A percentile compares a stretch with the other conserved stretches of the same genome.
Conservation (phyloP, 2,888 invertebrate genomes). For the Eudemis profundana region DNA sequence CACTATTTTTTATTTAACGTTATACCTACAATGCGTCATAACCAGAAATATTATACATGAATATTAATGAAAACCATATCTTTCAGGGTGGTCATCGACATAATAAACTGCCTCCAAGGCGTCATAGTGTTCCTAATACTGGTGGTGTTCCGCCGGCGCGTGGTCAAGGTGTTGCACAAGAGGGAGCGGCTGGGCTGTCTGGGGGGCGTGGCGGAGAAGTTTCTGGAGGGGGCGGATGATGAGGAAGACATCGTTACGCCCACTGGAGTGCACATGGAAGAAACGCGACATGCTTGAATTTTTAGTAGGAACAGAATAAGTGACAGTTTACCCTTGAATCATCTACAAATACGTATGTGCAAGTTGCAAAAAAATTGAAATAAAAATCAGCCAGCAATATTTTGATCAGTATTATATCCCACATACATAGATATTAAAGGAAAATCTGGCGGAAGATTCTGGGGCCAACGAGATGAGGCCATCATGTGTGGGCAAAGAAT, state of each 20-base stretch:
- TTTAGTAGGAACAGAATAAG: background rate
- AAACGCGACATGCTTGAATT: background rate
- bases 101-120: conserved; percentile 66
- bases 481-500: too few species aligned
- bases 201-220: background rate
- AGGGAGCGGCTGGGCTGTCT: conserved; percentile 7
- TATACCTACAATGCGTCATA: too few species aligned
- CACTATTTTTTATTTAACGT: too few species aligned
- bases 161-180: conserved; percentile 45
- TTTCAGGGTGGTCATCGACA: conserved; percentile 24
- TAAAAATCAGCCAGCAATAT: too few species aligned
- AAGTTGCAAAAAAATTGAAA: too few species aligned
- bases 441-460: too few species aligned
- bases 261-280: conserved; percentile 13
- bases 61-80: background rate
- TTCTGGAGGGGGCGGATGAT: conserved; percentile 3
- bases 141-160: conserved; percentile 72
- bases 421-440: too few species aligned
- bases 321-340: too few species aligned
- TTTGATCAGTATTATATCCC: too few species aligned
- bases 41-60: too few species aligned
- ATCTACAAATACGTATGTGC: too few species aligned
- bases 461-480: too few species aligned
- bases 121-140: conserved; percentile 76
- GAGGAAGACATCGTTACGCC: conserved; percentile 21